Conservation (phyloP, 2,113 vertebrate genomes). For the Amphiprion percula region DNA sequence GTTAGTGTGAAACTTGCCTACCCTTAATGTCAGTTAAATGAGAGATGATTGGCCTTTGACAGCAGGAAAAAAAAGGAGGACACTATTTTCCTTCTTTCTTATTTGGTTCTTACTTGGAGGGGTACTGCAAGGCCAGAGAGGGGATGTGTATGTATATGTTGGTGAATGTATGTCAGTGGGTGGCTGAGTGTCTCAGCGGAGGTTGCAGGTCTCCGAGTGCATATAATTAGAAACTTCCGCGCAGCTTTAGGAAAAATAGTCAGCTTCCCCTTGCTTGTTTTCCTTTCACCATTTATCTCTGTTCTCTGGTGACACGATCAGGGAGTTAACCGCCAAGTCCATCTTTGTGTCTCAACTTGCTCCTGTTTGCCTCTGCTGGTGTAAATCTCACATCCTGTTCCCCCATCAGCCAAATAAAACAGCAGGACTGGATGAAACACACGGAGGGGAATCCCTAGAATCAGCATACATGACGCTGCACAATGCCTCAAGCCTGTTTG, state of each 20-base stretch:
- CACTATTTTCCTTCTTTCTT: slow-evolving; percentile 81
- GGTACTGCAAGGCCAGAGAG: slow-evolving; percentile 54
- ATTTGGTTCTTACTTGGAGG: slow-evolving; percentile 84
- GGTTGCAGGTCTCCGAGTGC: slow-evolving; percentile 74
- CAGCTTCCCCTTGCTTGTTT: slow-evolving; percentile 68
- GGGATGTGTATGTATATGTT: slow-evolving; percentile 27
- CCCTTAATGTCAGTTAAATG: slow-evolving; percentile 78
- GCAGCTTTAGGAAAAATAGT: slow-evolving; percentile 73
- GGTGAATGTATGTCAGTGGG: slow-evolving; percentile 55
- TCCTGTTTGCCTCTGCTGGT: slow-evolving; percentile 60
- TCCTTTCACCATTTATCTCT: slow-evolving; percentile 73
- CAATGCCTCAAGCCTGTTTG: slow-evolving; percentile 25
- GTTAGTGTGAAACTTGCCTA: slow-evolving; percentile 75
- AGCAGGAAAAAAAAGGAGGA: slow-evolving; percentile 59
- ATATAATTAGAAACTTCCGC: slow-evolving; percentile 83
- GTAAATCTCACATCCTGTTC: slow-evolving; percentile 78
- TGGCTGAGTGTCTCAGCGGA: slow-evolving; percentile 59
- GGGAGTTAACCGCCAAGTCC: slow-evolving; percentile 65
- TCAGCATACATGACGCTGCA: slow-evolving; percentile 20
- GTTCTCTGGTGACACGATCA: slow-evolving; percentile 63
- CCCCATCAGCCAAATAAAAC: slow-evolving; percentile 70
- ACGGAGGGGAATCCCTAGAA: slow-evolving; percentile 66
- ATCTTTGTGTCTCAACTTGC: slow-evolving; percentile 72
- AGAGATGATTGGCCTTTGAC: slow-evolving; percentile 85
- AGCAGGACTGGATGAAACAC: slow-evolving; percentile 52